These are phyloP conservation scores for Dendrolimus punctatus DNA, from an alignment of 1,140 invertebrate genomes.

Conservation along the genomic window DNA sequence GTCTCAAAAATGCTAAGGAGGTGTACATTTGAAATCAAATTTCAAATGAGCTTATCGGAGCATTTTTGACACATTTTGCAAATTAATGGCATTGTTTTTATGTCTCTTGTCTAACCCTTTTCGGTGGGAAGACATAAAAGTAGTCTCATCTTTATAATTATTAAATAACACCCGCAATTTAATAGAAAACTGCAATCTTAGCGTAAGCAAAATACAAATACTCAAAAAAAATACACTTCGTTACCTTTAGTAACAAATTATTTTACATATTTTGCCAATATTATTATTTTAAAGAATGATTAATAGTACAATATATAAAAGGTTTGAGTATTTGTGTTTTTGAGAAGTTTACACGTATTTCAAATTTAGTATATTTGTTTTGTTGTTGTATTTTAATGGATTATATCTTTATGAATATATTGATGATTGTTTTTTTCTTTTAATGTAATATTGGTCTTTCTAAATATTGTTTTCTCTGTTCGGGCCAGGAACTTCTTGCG, in stretches of 20 bases:
- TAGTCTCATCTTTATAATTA: slow-evolving; percentile 2
- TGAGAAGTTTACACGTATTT: slow-evolving; percentile 14
- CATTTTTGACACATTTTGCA: slow-evolving; percentile 29
- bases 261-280: slow-evolving; percentile 30
- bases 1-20: slow-evolving; percentile 30
- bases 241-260: slow-evolving; percentile 34
- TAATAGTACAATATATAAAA: slow-evolving; percentile 17
- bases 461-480: slow-evolving; percentile 21
- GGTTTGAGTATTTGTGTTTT: slow-evolving; percentile 66
- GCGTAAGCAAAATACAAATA: slow-evolving; percentile 59
- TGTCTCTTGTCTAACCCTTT: slow-evolving; percentile 9
- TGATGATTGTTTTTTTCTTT: slow-evolving; percentile 46
- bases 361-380: slow-evolving; percentile 53
- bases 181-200: slow-evolving; percentile 20
- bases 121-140: slow-evolving; percentile 16
- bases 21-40: slow-evolving; percentile 45
- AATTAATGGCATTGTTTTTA: slow-evolving; percentile 1
- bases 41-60: slow-evolving; percentile 25
- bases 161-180: slow-evolving; percentile 5
- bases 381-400: slow-evolving; percentile 68
- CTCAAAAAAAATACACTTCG: slow-evolving; percentile 40
- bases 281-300: slow-evolving; percentile 17
- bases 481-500: slow-evolving; percentile 5
- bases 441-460: slow-evolving; percentile 28
- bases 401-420: slow-evolving; percentile 58